phyloP scores from a whole-genome alignment of 2,888 invertebrate genomes.

The Diabrotica balteata region DNA sequence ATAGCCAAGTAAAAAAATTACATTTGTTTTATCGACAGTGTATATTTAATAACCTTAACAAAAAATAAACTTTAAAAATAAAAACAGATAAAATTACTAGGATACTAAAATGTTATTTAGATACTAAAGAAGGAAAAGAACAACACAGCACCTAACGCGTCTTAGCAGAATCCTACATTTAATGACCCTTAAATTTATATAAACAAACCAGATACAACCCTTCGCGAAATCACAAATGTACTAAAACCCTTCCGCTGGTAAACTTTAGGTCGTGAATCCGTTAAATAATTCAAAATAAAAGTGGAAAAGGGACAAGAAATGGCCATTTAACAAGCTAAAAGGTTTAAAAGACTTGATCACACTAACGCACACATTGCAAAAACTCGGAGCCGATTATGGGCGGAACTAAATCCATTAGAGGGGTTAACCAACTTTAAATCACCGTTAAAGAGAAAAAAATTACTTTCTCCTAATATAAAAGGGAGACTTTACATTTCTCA shows the following conservation, averaged over 20 bases:
- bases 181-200: too few species aligned
- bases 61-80: too few species aligned
- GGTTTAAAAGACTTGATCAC: background rate
- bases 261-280: background rate
- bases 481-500: background rate
- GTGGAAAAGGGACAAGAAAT: conserved; percentile 13
- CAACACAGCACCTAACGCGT: too few species aligned
- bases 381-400: conserved; percentile 24
- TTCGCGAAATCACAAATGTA: too few species aligned
- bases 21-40: too few species aligned
- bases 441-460: conserved; percentile 1
- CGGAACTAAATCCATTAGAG: conserved; percentile 22
- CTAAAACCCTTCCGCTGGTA: conserved; percentile 5
- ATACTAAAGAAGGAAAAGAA: too few species aligned
- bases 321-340: conserved; percentile 23
- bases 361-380: conserved; percentile 18
- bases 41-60: too few species aligned
- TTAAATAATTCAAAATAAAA: conserved; percentile 21
- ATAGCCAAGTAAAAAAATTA: too few species aligned
- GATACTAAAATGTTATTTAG: too few species aligned
- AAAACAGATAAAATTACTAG: too few species aligned
- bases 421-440: conserved; percentile 22
- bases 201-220: too few species aligned
- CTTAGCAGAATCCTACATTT: too few species aligned
- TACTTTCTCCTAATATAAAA: background rate